Base-by-base conservation (phyloP, 2,888 invertebrate genomes). In the Hydraecia micacea region DNA sequence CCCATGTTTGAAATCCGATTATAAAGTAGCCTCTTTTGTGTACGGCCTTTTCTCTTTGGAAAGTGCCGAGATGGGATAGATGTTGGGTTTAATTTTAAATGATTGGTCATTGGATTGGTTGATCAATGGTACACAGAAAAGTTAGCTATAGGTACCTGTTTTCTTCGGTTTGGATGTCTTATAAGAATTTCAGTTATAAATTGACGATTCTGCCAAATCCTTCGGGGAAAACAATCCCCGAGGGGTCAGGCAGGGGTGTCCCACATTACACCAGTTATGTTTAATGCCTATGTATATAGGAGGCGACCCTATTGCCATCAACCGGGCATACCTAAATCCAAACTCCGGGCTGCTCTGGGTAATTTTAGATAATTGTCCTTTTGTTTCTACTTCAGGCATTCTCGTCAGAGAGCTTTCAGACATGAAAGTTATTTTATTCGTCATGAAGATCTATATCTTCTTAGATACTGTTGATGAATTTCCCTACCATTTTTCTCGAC, bases 1-100 rank as follows among this genome's bases (percentile, higher is more conserved):
- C 25, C 89, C 89, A 84, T 90, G 88, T 90, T 89, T 89, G 86
- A 89, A 84, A 87, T 88, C 82, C 81, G 88, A 89, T 89, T 88
- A 89, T 89, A 90, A 88, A 90, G 81, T 80, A 87, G 81, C 85
- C 80, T 81, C 83, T 77, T 87, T 90, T 86, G 85, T 87, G 75
- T 79, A 79, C 55, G n/a, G 72, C 67, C 76, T 80, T 87, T 85
- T 79, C 83, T 80, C 85, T 85, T 83, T 75, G 72, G 70, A 55
- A 73, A 78, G 28, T 66, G 73, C 71, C 72, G 83, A 84, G 75
- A 80, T 79, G 74, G 77, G 76, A 70, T 88, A 86, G 87, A 78
- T 76, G 73, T 73, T 73, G 62, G 6, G n/a, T 80, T 78, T 77
- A 60, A 80, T 81, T 84, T 80, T 84, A 75, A 84, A 79, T 76